Percentiles rank a stretch among this genome's conserved stretches.
phyloP scores from a whole-genome alignment of 1,140 invertebrate genomes.

The Drosophila ogumai region DNA sequence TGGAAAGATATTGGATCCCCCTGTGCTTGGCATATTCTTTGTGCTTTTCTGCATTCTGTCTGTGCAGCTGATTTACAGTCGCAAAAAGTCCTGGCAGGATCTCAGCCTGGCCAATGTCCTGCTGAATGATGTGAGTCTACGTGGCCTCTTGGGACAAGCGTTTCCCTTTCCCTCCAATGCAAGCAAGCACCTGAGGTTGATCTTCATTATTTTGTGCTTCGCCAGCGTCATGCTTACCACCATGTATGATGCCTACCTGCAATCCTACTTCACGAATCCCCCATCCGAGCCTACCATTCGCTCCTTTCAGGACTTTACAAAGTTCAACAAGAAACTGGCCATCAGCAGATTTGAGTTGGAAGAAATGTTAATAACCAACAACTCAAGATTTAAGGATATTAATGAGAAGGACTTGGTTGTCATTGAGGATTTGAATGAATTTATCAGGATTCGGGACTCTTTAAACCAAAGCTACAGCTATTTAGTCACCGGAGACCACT shows the following conservation, averaged over 20 bases:
- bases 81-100: conserved; percentile 20
- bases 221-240: conserved; percentile 52
- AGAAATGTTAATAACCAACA: background rate
- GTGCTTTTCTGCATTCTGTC: conserved; percentile 46
- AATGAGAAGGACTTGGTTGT: background rate
- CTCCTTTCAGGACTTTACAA: conserved; percentile 21
- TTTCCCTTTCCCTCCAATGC: conserved; percentile 40
- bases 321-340: conserved; percentile 19
- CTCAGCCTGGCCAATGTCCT: conserved; percentile 39
- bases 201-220: conserved; percentile 42
- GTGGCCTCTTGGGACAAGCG: conserved; percentile 62
- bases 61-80: conserved; percentile 45
- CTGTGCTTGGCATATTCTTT: conserved; percentile 23
- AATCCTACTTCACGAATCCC: conserved; percentile 47
- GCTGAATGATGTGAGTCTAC: conserved; percentile 61
- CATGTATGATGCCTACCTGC: conserved; percentile 57
- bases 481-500: conserved; percentile 27
- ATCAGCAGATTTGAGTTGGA: background rate
- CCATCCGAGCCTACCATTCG: conserved; percentile 23
- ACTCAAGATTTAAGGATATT: background rate
- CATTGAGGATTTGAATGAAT: conserved; percentile 12
- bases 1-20: conserved; percentile 22
- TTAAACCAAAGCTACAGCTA: conserved; percentile 45
- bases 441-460: conserved; percentile 7
- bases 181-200: conserved; percentile 27